phyloP scores from a whole-genome alignment of 1,140 invertebrate species.

The Samia ricini region DNA sequence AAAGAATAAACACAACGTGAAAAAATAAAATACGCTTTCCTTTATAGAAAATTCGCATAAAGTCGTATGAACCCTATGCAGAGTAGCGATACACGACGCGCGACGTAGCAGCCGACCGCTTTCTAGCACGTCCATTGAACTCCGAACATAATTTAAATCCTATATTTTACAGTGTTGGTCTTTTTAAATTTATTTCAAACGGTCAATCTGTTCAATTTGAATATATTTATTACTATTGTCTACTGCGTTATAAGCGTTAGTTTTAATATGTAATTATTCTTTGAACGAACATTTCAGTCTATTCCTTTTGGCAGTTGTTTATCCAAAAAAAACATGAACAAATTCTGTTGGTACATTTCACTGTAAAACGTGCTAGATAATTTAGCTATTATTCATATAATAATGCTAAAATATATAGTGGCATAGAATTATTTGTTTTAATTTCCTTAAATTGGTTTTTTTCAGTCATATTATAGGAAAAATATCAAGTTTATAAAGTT shows the following conservation, averaged over 20 bases:
- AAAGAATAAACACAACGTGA: no score
- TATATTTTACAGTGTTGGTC: neutral
- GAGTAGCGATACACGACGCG: neutral
- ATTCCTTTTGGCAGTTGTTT: no score
- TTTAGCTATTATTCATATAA: no score
- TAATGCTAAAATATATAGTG: no score
- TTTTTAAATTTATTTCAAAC: neutral
- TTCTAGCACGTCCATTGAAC: neutral
- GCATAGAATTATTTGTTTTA: no score
- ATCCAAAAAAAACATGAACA: no score
- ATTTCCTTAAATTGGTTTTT: no score
- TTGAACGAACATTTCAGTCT: no score
- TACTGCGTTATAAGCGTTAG: neutral
- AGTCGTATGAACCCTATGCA: neutral
- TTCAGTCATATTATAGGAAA: no score
- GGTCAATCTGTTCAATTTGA: neutral
- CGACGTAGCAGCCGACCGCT: neutral
- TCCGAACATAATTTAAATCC: neutral
- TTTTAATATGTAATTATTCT: neutral
- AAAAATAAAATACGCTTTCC: neutral
- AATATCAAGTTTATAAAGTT: no score
- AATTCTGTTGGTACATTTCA: no score
- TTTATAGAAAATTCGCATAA: neutral
- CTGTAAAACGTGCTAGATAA: no score
- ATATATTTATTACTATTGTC: neutral